Evolutionary conservation across 2,113 vertebrate genomes (phyloP).

Genomic region (Pituophis catenifer): DNA sequence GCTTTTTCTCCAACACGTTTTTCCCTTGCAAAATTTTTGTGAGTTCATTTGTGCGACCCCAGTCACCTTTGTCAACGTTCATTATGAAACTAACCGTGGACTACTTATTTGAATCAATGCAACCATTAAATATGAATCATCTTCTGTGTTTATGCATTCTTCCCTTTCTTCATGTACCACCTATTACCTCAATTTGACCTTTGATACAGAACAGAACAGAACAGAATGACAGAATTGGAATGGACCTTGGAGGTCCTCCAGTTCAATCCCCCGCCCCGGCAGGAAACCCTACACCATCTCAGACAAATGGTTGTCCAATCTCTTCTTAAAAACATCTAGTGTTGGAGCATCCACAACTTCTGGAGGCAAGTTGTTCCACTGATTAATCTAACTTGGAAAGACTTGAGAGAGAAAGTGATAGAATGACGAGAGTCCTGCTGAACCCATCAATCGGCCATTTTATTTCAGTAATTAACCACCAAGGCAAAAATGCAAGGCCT

Average conservation of each 20-base stretch:
- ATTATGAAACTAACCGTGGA: background rate
- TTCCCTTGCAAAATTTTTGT: background rate
- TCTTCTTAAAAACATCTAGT: background rate
- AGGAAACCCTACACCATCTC: background rate
- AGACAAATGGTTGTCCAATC: background rate
- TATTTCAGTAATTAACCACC: background rate
- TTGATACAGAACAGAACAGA: background rate
- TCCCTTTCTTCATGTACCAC: background rate
- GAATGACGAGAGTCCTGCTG: background rate
- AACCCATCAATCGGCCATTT: background rate
- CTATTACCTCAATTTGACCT: background rate
- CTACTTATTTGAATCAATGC: background rate
- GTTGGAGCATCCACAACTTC: background rate
- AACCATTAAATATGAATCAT: background rate
- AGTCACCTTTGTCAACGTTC: background rate
- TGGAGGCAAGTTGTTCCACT: background rate
- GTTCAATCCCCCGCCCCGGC: background rate
- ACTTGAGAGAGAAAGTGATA: background rate
- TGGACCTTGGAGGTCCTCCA: background rate
- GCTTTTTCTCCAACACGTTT: background rate
- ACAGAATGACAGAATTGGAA: background rate
- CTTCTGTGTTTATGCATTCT: background rate
- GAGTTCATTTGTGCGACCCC: background rate
- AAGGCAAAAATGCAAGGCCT: background rate
- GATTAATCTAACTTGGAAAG: background rate